Percentiles rank a stretch among this genome's conserved stretches.
These are phyloP conservation scores for Diadophis punctatus DNA, from an alignment of 2,113 vertebrate genomes.

Conservation along the genomic window DNA sequence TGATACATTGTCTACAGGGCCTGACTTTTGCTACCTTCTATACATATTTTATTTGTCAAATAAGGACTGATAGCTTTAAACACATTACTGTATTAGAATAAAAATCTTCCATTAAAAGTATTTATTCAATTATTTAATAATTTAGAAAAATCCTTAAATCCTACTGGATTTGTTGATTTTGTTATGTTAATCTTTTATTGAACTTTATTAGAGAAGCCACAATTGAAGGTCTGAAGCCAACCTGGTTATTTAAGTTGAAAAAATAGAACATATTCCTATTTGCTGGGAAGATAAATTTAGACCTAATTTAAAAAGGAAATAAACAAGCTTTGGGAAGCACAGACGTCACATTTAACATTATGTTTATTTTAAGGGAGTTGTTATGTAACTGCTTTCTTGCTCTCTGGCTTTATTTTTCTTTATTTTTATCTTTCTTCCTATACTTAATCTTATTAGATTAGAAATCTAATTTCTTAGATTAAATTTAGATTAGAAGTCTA, in stretches of 20 bases:
- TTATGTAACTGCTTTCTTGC: not conserved
- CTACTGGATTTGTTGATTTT: not conserved
- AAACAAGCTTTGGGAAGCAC: conserved; percentile 13
- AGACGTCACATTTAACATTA: not conserved
- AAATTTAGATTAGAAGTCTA: not conserved
- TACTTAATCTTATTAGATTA: not conserved
- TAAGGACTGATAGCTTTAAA: not conserved
- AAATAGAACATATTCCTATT: not conserved
- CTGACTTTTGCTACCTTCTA: not conserved
- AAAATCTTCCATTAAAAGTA: not conserved
- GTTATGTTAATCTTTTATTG: not conserved
- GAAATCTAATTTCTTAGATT: not conserved
- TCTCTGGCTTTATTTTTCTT: not conserved
- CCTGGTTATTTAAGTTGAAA: conserved; percentile 7
- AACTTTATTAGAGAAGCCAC: not conserved
- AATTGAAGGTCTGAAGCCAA: not conserved
- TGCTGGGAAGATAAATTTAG: not conserved
- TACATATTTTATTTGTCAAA: conserved; percentile 10
- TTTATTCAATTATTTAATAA: not conserved
- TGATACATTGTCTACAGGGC: not conserved
- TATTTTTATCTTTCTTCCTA: not conserved
- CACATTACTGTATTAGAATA: conserved; percentile 21
- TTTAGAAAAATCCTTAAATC: not conserved
- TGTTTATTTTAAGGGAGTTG: conserved; percentile 3
- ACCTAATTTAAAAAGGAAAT: conserved; percentile 18